Percentiles rank a stretch among this genome's conserved stretches.
phyloP scores from a whole-genome alignment of 2,113 vertebrate genomes.

The Trichomycterus rosablanca region DNA sequence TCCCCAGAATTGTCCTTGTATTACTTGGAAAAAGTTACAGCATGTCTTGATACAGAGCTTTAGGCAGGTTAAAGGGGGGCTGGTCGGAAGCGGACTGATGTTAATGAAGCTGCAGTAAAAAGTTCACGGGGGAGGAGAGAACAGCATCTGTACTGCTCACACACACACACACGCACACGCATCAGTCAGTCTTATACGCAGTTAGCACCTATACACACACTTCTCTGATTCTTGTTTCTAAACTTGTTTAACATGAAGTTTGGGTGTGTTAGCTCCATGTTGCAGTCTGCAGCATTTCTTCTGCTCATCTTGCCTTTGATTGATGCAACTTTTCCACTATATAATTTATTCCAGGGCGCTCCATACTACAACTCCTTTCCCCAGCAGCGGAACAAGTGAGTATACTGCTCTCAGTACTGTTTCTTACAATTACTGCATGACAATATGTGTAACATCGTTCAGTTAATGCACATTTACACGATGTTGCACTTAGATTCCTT shows the following conservation, averaged over 20 bases:
- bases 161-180: background rate
- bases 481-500: too few relatives aligned
- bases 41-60: too few relatives aligned
- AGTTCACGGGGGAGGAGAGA: background rate
- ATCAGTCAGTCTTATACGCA: background rate
- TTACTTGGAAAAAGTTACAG: too few relatives aligned
- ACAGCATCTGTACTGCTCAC: background rate
- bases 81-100: background rate
- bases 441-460: too few relatives aligned
- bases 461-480: too few relatives aligned
- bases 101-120: constrained; percentile 1
- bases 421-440: too few relatives aligned
- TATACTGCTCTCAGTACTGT: too few relatives aligned
- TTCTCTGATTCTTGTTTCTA: background rate
- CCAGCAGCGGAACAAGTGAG: constrained; percentile 68
- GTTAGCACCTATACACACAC: background rate
- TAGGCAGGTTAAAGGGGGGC: background rate
- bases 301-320: constrained; percentile 49
- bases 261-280: constrained; percentile 9
- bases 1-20: too few relatives aligned
- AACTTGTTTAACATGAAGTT: constrained; percentile 28
- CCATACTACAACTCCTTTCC: constrained; percentile 50
- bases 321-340: constrained; percentile 55
- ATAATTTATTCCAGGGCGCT: constrained; percentile 58
- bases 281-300: constrained; percentile 24